Evolutionary conservation across 1,140 invertebrate genomes (phyloP), one percentile per base, ranked within the genome.

Genomic region (Helicorthomorpha holstii): DNA sequence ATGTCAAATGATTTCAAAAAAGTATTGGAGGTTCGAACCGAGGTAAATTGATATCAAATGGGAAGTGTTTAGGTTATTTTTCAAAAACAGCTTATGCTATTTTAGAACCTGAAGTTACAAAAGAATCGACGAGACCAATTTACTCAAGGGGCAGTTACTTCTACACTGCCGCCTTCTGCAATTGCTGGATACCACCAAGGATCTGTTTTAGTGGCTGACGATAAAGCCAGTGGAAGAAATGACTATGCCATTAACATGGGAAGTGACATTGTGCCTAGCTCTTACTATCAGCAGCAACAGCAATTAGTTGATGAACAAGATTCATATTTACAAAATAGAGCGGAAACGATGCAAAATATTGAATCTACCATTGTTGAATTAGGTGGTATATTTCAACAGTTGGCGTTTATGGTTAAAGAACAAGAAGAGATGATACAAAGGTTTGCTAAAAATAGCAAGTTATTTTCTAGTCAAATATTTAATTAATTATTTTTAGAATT

Each of bases 361-460:
- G 95, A 99, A 69, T 90, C 88, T 12, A 98, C 94, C 26, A 98
- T 99, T 63, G 90, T 98, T 16, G 95, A 99, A 71, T 70, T 99
- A n/a, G 94, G 95, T 3, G 87, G 86, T 42, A 98, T 99, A 64
- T 99, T 98, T 65, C 85, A 90, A 63, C 94, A 99, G 66, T 71
- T 99, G 56, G 93, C 95, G 21, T 84, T 89, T 63, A 95, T 99
- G 90, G 93, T 99, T 23, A 94, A 97, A 65, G 95, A 99, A 70
- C 96, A 98, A 70, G 93, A 96, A 69, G 95, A 99, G 75, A 88
- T 94, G 70, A 93, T 98, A 21, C 88, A 91, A 60, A 80, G 83
- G 80, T 84, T 65, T 57, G 59, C 25, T 48, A 3, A 42, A 16
- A 25, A 44, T 44, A 1, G 2, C n/a, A n/a, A 38, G 1, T 24